Evolutionary conservation across 1,140 invertebrate species (phyloP), one percentile per base, ranked within the genome.

Genomic region (Ceratina australensis): DNA sequence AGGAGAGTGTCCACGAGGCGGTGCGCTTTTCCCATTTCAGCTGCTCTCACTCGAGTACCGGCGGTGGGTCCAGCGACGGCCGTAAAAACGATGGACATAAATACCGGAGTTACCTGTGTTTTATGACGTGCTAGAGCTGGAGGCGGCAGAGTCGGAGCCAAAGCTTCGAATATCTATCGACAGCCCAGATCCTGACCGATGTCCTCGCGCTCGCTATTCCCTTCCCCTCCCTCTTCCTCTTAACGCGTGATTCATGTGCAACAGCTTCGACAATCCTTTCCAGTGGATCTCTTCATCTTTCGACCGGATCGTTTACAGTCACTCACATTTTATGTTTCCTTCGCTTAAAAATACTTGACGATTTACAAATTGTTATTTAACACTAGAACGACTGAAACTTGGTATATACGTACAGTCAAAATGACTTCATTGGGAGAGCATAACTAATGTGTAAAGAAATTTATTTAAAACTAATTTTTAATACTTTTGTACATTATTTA

Each of bases 101-200:
- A 92, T 92, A 91, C 88, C 84, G 90, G 90, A 86, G 88, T 92
- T 91, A 91, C 89, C 89, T 89, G 86, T 91, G 89, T 92, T 92
- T 91, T 92, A 91, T 91, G 89, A 88, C 86, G 84, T 71, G 86
- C 84, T n/a, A n/a, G 80, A 82, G 78, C 83, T 60, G 67, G 74
- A 84, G 82, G 81, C 81, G 78, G 80, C 81, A 84, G 86, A 84
- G 82, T 86, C 85, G 85, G 81, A 77, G 84, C 82, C 78, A 88
- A 85, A 80, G 72, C 78, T 73, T 79, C 68, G 72, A 72, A n/a
- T 42, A 42, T 42, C 85, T 90, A 91, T 91, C 89, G 90, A 90
- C 87, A 91, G 65, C 86, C 80, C 87, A 87, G 89, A 92, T 92
- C 90, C 90, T 92, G 90, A 92, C 89, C 88, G 87, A 91, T 91